Conservation (phyloP, 2,797 vertebrate species). For the Silurus lanzhouensis region DNA sequence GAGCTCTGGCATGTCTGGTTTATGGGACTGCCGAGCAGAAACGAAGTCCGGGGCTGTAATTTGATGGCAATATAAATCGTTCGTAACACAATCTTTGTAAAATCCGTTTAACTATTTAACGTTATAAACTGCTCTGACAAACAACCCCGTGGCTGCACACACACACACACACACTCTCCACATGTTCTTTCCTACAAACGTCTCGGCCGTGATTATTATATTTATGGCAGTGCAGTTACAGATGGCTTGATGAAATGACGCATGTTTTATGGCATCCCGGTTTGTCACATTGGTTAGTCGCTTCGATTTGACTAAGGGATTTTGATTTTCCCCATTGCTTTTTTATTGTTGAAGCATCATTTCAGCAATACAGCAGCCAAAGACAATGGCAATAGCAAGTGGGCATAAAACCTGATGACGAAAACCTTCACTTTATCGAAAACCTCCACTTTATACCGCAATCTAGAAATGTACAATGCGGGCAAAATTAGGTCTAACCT, state of each 20-base stretch:
- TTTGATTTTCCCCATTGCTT: neutral
- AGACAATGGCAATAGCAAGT: neutral
- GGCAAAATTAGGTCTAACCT: neutral
- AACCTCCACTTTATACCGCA: neutral
- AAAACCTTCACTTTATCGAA: neutral
- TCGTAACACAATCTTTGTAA: conserved; percentile 11
- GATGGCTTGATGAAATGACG: neutral
- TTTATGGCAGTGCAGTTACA: neutral
- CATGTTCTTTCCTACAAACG: neutral
- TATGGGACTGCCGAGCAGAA: neutral
- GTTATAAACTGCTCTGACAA: conserved; percentile 3
- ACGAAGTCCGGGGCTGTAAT: conserved; percentile 13
- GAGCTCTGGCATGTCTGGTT: conserved; percentile 2
- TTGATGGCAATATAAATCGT: conserved; percentile 24
- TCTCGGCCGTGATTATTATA: neutral
- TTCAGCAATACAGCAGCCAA: neutral
- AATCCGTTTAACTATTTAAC: conserved; percentile 26
- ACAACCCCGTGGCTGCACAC: neutral
- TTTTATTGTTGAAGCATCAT: neutral
- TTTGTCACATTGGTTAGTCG: neutral
- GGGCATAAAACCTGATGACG: neutral
- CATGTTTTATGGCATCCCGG: neutral
- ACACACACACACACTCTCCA: too few relatives aligned
- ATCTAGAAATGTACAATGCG: neutral
- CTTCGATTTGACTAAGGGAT: neutral